phyloP scores from a whole-genome alignment of 2,888 invertebrate species.

The Cataglyphis livida region DNA sequence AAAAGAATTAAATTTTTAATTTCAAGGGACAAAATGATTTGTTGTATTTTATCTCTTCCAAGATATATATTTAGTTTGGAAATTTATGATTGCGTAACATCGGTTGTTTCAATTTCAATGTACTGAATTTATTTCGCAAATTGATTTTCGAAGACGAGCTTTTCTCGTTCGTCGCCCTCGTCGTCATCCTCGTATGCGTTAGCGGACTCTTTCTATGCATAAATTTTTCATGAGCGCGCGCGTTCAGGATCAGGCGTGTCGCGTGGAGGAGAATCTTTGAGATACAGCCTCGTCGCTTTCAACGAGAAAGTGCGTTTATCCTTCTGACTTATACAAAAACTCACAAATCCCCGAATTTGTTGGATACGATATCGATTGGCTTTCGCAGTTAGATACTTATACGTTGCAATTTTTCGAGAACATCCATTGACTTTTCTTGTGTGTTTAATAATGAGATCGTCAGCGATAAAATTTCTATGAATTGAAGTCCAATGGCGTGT shows the following conservation, averaged over 20 bases:
- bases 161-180: conserved; percentile 42
- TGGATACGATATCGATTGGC: conserved; percentile 30
- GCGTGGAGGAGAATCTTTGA: conserved; percentile 49
- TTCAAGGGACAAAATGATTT: neutral
- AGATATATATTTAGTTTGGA: neutral
- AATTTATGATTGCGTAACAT: neutral
- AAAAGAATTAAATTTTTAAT: neutral
- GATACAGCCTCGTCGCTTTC: conserved; percentile 39
- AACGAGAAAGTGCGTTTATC: conserved; percentile 44
- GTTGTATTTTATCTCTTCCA: neutral
- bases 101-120: conserved; percentile 7
- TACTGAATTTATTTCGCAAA: conserved; percentile 42
- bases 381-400: neutral
- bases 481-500: neutral
- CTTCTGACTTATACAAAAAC: conserved; percentile 58
- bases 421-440: neutral
- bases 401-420: neutral
- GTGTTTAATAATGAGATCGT: neutral
- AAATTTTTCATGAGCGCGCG: conserved; percentile 72
- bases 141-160: conserved; percentile 65
- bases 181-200: conserved; percentile 26
- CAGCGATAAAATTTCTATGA: conserved; percentile 1
- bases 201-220: conserved; percentile 58
- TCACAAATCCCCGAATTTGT: conserved; percentile 52
- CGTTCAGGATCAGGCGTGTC: conserved; percentile 33